Evolutionary conservation across 2,888 invertebrate species (phyloP).

Genomic region (Lithophane semibrunnea): DNA sequence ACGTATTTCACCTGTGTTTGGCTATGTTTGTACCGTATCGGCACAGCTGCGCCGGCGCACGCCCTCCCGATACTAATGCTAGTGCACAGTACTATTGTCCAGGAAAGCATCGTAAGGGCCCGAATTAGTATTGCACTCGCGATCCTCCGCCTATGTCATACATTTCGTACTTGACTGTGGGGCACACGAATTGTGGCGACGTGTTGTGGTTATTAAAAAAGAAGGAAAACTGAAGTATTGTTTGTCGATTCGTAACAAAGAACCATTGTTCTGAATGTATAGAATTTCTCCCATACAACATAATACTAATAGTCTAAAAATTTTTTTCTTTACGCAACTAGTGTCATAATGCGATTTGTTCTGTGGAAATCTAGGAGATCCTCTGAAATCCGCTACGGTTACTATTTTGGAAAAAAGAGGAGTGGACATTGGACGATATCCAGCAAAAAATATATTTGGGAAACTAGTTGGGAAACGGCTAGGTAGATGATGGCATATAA

Average conservation of each 20-base stretch:
- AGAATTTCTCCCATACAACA: not conserved
- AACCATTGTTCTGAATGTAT: constrained; percentile 8
- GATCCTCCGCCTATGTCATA: constrained; percentile 66
- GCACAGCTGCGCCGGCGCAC: constrained; percentile 75
- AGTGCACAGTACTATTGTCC: constrained; percentile 77
- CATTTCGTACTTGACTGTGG: constrained; percentile 34
- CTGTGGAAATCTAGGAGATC: not conserved
- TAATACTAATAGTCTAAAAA: not conserved
- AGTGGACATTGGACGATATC: not conserved
- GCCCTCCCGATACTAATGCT: constrained; percentile 82
- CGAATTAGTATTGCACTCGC: constrained; percentile 81
- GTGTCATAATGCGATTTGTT: not conserved
- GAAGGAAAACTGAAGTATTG: constrained; percentile 8
- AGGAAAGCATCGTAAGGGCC: constrained; percentile 82
- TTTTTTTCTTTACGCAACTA: not conserved
- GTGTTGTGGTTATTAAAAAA: not conserved
- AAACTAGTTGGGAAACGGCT: no score
- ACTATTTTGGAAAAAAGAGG: not conserved
- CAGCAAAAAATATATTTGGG: not conserved
- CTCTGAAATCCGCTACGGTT: no score
- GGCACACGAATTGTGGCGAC: constrained; percentile 57
- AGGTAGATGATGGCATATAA: no score
- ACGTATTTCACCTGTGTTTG: constrained; percentile 62
- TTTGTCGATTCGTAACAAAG: not conserved
- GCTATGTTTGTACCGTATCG: constrained; percentile 60